Evolutionary conservation across 2,888 invertebrate species (phyloP), one percentile per base, ranked within the genome.

Genomic region (Cephus pulcher): DNA sequence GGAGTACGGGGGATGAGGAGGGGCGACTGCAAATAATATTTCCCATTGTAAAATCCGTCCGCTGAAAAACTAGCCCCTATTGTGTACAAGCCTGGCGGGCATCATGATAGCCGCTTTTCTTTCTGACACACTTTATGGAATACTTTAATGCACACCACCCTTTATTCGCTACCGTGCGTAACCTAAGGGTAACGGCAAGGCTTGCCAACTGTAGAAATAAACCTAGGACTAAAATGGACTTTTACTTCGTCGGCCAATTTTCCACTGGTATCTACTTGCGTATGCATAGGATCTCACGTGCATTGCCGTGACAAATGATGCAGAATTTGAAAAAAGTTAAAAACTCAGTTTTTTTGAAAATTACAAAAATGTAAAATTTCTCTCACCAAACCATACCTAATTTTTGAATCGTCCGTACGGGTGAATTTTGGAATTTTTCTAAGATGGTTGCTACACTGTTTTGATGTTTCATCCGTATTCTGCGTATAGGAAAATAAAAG

Each of bases 21-120:
- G 40, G 40, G 40, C 15, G 56, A 15, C 56, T 9, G 56, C 23
- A 34, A 71, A 71, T 71, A 34, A 71, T 71, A 71, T 71, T 56
- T 71, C 32, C 12, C 33, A 71, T 71, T 71, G 33, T 71, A 71
- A 71, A 71, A 71, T 34, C 71, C 34, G 71, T 12, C 71, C 33
- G 32, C 33, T 71, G 71, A 71, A 71, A 71, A 71, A 71, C 71
- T 71, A 71, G 33, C 71, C 32, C 12, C 33, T 33, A 71, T 71
- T 71, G 71, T 71, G 71, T 34, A 33, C 71, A 4, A 32, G 71
- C 34, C 34, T 34, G 71, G 23, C 56, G 56, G 56, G 56, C 56
- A 56, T 56, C 56, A 9, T 23, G 56, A 56, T 56, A 56, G 56
- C 23, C 23, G 56, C 56, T 56, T 56, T 56, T 56, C 56, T 56